Conservation (phyloP, 2,888 invertebrate species). For the Eurytoma adleriae region DNA sequence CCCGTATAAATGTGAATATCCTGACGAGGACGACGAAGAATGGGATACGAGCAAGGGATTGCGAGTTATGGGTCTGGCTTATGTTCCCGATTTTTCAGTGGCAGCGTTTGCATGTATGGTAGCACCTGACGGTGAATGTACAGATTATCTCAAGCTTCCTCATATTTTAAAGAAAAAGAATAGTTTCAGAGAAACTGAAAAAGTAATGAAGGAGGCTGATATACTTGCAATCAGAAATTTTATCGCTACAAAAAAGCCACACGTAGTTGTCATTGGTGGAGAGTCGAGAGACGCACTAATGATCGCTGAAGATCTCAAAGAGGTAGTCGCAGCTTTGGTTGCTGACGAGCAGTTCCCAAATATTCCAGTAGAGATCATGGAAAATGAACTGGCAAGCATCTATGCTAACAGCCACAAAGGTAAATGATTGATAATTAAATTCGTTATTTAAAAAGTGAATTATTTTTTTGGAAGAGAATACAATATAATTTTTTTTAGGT, state of each 20-base stretch:
- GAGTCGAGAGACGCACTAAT: conserved; percentile 92
- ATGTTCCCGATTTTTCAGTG: conserved; percentile 88
- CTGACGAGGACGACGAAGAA: conserved; percentile 93
- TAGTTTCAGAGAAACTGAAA: conserved; percentile 83
- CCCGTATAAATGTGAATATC: conserved; percentile 85
- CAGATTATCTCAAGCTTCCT: conserved; percentile 92
- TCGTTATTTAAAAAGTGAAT: neutral
- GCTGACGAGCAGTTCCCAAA: conserved; percentile 92
- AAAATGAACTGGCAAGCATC: conserved; percentile 95
- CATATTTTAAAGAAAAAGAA: conserved; percentile 90
- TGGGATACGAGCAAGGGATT: conserved; percentile 92
- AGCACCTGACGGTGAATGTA: conserved; percentile 93
- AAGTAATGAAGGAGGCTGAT: conserved; percentile 83
- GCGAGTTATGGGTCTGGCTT: conserved; percentile 92
- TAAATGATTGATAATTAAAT: neutral
- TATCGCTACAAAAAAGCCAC: conserved; percentile 93
- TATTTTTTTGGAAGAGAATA: neutral
- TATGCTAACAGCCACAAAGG: conserved; percentile 95
- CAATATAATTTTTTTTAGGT: conserved; percentile 2
- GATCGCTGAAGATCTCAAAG: conserved; percentile 87
- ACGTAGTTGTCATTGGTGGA: conserved; percentile 93
- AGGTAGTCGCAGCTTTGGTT: conserved; percentile 84
- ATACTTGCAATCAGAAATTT: conserved; percentile 86
- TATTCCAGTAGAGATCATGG: conserved; percentile 93
- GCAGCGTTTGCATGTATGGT: conserved; percentile 93